Percentiles rank a stretch among this genome's conserved stretches.
phyloP scores from a whole-genome alignment of 2,888 invertebrate species.

The Biston betularia region DNA sequence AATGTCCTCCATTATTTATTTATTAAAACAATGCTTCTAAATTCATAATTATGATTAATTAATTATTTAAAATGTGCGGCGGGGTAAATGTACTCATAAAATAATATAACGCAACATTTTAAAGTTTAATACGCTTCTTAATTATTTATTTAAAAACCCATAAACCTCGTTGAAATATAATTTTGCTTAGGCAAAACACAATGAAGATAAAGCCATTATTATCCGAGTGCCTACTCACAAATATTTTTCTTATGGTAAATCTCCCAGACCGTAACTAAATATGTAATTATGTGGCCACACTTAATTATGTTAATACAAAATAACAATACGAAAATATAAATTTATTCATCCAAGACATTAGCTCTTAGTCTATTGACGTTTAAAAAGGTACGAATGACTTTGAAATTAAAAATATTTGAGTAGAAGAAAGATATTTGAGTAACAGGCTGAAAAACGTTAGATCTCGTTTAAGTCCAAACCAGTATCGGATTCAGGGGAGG shows the following conservation, averaged over 20 bases:
- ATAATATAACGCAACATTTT: no score
- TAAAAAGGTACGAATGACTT: neutral
- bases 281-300: slow-evolving; percentile 16
- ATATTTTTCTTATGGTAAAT: slow-evolving; percentile 7
- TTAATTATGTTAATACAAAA: slow-evolving; percentile 25
- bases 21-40: no score
- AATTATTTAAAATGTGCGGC: neutral
- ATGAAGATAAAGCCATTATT: neutral
- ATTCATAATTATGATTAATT: no score
- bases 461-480: no score
- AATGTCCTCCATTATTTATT: no score
- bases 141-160: neutral
- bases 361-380: slow-evolving; percentile 1
- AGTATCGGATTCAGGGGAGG: no score
- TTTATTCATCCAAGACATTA: slow-evolving; percentile 3
- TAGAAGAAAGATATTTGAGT: neutral
- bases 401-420: neutral
- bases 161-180: slow-evolving; percentile 4
- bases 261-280: slow-evolving; percentile 21
- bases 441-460: no score
- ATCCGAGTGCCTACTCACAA: slow-evolving; percentile 4
- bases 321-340: slow-evolving; percentile 18
- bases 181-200: slow-evolving; percentile 1
- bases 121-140: neutral
- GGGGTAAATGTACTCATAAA: neutral